Percentiles rank a stretch among this genome's conserved stretches.
These are phyloP conservation scores for Agrotis puta DNA, from an alignment of 2,888 invertebrate genomes.

Conservation along the genomic window DNA sequence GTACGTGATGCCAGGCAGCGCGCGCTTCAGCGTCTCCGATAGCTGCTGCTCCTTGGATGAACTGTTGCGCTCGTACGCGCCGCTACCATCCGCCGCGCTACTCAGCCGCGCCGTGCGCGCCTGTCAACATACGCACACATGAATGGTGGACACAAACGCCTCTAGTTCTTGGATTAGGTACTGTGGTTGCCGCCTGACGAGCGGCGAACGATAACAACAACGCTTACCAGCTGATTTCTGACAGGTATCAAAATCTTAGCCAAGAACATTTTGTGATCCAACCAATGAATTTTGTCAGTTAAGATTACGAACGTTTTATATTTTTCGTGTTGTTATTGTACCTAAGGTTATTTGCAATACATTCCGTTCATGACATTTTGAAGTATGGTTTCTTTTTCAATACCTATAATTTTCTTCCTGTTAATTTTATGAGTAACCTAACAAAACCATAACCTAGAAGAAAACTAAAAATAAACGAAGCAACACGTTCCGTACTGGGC, in stretches of 20 bases:
- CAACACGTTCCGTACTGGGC: slow-evolving; percentile 26
- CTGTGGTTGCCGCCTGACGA: not conserved
- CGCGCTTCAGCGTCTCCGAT: slow-evolving; percentile 77
- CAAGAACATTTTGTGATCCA: slow-evolving; percentile 77
- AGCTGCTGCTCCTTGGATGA: slow-evolving; percentile 83
- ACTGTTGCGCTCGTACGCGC: slow-evolving; percentile 79
- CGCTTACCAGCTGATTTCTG: slow-evolving; percentile 79
- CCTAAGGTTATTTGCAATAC: not conserved
- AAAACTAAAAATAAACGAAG: slow-evolving; percentile 48
- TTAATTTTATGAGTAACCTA: slow-evolving; percentile 29
- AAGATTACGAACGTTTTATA: not conserved
- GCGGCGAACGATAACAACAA: not conserved
- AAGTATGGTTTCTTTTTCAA: not conserved
- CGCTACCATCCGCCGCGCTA: slow-evolving; percentile 58
- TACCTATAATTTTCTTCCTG: slow-evolving; percentile 18
- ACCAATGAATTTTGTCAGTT: not conserved
- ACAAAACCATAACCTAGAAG: slow-evolving; percentile 31
- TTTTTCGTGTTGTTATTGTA: not conserved
- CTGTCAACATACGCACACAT: slow-evolving; percentile 59
- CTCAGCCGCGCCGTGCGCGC: slow-evolving; percentile 60
- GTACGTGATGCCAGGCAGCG: slow-evolving; percentile 92
- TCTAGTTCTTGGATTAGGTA: not conserved
- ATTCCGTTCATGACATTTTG: not conserved
- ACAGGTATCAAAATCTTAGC: slow-evolving; percentile 79
- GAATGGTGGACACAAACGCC: not conserved